A percentile compares a stretch with the other conserved stretches of the same genome.
phyloP scores from a whole-genome alignment of 2,888 invertebrate species.

The Onthophagus sagittarius region DNA sequence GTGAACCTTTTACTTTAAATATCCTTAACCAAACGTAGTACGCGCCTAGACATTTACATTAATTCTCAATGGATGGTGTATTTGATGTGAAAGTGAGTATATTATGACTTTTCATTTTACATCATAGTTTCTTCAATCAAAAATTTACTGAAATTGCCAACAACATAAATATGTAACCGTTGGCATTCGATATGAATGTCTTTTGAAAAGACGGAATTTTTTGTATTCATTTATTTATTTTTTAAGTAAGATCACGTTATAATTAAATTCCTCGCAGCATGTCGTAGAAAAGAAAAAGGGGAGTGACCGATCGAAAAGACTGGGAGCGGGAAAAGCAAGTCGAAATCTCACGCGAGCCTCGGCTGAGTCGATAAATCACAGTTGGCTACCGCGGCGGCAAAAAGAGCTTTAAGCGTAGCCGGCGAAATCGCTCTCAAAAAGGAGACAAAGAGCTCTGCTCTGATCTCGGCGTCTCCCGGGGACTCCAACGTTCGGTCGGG shows the following conservation, averaged over 20 bases:
- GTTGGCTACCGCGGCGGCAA: conserved; percentile 5
- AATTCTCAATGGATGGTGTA: too few relatives aligned
- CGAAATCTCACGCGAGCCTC: conserved; percentile 5
- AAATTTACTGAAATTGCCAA: too few relatives aligned
- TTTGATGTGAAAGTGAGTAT: too few relatives aligned
- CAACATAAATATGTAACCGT: too few relatives aligned
- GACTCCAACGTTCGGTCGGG: conserved; percentile 1
- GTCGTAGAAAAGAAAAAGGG: neutral
- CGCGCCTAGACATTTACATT: too few relatives aligned
- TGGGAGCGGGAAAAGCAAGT: conserved; percentile 1
- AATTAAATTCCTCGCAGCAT: neutral
- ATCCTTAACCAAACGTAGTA: too few relatives aligned
- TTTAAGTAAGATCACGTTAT: neutral
- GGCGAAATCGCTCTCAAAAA: conserved; percentile 10
- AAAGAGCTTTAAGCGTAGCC: conserved; percentile 7
- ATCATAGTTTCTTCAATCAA: too few relatives aligned
- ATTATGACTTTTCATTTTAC: too few relatives aligned
- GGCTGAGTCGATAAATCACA: conserved; percentile 3
- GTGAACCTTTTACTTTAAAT: too few relatives aligned
- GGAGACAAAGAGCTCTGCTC: neutral
- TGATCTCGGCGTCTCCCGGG: neutral
- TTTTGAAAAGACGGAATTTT: too few relatives aligned
- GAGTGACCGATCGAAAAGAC: neutral
- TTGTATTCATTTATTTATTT: neutral
- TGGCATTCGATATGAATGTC: too few relatives aligned